Conservation (phyloP, 2,113 vertebrate species). For the Sterna hirundo region DNA sequence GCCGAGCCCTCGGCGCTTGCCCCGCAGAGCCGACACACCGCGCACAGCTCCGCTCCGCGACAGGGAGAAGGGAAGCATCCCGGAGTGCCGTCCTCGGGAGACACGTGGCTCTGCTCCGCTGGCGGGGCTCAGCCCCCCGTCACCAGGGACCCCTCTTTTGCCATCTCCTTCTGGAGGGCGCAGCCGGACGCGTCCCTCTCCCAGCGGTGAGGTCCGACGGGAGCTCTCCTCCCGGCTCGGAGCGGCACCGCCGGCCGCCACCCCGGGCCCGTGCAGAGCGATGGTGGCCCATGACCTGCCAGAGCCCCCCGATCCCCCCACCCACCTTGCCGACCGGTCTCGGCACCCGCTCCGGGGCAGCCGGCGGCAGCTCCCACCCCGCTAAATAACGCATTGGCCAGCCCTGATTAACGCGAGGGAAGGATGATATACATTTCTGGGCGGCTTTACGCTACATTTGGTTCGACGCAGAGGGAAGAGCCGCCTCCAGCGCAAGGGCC, state of each 20-base stretch:
- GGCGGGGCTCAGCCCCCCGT: not conserved
- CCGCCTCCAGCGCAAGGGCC: constrained; percentile 68
- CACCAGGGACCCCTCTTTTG: not conserved
- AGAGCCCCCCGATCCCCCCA: not conserved
- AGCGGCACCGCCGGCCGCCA: accelerated
- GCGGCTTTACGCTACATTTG: constrained; percentile 55
- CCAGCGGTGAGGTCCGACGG: accelerated
- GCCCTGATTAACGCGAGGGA: constrained; percentile 26
- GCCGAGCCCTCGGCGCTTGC: accelerated
- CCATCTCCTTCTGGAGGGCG: not conserved
- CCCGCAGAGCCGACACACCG: not conserved
- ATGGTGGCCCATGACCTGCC: accelerated
- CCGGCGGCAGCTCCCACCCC: not conserved
- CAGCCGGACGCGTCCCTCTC: accelerated
- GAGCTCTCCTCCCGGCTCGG: not conserved
- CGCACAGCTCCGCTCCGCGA: no score
- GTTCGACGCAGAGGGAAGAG: constrained; percentile 59
- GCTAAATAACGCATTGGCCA: constrained; percentile 60
- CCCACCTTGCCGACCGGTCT: not conserved
- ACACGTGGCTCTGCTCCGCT: not conserved
- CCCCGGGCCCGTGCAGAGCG: accelerated
- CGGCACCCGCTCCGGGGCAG: not conserved
- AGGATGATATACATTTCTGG: constrained; percentile 52
- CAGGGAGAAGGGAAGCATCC: not conserved
- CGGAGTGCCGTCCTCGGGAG: accelerated